These are phyloP conservation scores for Aythya baeri DNA, from an alignment of 2,113 vertebrate species.

Conservation along the genomic window DNA sequence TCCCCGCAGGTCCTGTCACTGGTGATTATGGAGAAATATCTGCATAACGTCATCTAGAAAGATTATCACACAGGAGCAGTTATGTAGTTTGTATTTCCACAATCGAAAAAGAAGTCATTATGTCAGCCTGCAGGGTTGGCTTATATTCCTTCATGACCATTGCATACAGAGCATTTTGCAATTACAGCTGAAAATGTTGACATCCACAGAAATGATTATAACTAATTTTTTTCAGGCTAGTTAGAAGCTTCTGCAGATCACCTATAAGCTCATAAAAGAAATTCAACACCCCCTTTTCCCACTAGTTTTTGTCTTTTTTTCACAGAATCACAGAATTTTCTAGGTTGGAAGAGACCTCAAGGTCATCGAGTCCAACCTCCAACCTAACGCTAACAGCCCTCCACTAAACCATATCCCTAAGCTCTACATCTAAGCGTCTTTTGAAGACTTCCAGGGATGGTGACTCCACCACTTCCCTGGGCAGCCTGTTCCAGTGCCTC, in stretches of 20 bases:
- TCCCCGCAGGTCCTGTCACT: too few species aligned
- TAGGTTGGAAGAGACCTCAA: too few species aligned
- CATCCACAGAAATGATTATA: not conserved
- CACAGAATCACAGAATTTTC: too few species aligned
- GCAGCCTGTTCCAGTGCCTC: too few species aligned
- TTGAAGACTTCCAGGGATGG: too few species aligned
- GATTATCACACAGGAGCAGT: not conserved
- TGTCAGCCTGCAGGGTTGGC: not conserved
- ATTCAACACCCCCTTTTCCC: not conserved
- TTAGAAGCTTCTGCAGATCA: not conserved
- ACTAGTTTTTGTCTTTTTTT: not conserved
- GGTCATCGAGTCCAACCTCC: too few species aligned
- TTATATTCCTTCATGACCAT: not conserved
- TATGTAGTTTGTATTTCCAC: not conserved
- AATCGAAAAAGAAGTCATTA: not conserved
- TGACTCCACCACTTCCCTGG: too few species aligned
- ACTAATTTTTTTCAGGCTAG: too few species aligned
- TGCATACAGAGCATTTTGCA: not conserved
- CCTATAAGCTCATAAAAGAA: not conserved
- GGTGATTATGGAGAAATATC: too few species aligned
- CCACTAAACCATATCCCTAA: too few species aligned
- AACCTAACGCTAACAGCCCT: too few species aligned
- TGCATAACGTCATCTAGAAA: not conserved
- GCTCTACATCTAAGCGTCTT: too few species aligned
- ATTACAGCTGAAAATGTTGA: not conserved